Base-by-base conservation (phyloP, 2,797 vertebrate species). In the Lophius americanus region DNA sequence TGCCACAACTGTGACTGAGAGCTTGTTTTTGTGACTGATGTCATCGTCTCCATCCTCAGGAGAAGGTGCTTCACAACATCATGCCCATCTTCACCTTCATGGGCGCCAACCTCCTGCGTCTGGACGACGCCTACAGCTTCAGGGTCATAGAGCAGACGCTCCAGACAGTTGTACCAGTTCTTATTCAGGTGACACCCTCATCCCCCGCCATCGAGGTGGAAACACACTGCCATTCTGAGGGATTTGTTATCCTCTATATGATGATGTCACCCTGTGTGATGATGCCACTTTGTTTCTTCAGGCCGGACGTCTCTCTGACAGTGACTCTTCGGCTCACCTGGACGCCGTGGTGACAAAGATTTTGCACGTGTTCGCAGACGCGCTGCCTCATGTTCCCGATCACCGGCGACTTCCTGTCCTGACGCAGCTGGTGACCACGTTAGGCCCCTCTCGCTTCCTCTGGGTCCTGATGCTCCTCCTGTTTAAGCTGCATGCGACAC, bases 61-160 rank as follows among this genome's bases (percentile, higher is more conserved):
- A 97, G 70, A 99, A 99, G 77, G 97, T 99, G 64, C 94, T 99
- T 6, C 97, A 96, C 88, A 99, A 99, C 78, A 98, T 99, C 82
- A 99, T 99, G 97, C 95, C 98, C 62, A 99, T 99, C 90, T 99
- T 99, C 83, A 99, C 98, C 23, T 99, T 99, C 89, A 99, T 99
- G 98, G 98, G 98, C 2, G 95, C 97, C 49, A 97, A 91, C 76
- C 91, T 99, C 75, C 92, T 99, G 94, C 94, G 98, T 1, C 93
- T 99, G 75, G 98, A 99, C 72, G 96, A 99, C 76, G 82, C 92
- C 54, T 99, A 99, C 88, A 99, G 97, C 50, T 98, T 99, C 90
- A 94, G 97, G 76, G 96, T 99, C 65, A 99, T 99, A 82, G 96
- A 94, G 76, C 95, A 96, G 90, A 99, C 97, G 0, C 95, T 99